Evolutionary conservation across 2,797 vertebrate species (phyloP), one percentile per base, ranked within the genome.

Genomic region (Protonibea diacanthus): DNA sequence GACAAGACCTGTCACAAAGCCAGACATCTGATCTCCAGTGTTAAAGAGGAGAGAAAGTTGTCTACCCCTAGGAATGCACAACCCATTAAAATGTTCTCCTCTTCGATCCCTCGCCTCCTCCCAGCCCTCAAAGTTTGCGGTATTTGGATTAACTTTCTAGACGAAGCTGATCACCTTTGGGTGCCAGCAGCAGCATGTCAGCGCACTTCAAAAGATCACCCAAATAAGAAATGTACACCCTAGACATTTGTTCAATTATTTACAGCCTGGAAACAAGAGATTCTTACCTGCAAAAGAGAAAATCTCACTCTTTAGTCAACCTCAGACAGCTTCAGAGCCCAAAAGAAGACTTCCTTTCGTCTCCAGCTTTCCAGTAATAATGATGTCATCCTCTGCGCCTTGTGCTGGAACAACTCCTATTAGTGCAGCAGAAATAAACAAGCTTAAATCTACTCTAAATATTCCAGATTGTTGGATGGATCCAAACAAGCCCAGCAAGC

Each of bases 11-110:
- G 84, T 88, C 64, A 59, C 58, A 80, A 71, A 86, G 68, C 78
- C 88, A 81, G 82, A 89, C 71, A 91, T 78, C 74, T 75, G 79
- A 91, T 84, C 61, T 83, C 38, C 52, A 2, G 53, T 49, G 27
- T 74, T 83, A 75, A 86, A 80, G 84, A 87, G 83, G 69, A 82
- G 80, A 76, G 73, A 88, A 72, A 82, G 62, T 80, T 76, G 72
- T 84, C 62, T 67, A 29, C 82, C 78, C 15, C 42, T 12, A 45
- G 73, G 76, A 86, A 88, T 85, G 78, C 33, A 78, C 61, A 85
- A 58, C 29, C 51, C 62, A 81, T 82, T 81, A 74, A 87, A 87
- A 84, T 81, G 57, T 45, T 72, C 76, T 62, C 47, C 33, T 62
- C 25, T 33, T 64, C 18, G 2, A 63, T 60, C 29, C 48, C 21